Evolutionary conservation across 2,797 vertebrate species (phyloP), one percentile per base, ranked within the genome.

Genomic region (Limosa lapponica): DNA sequence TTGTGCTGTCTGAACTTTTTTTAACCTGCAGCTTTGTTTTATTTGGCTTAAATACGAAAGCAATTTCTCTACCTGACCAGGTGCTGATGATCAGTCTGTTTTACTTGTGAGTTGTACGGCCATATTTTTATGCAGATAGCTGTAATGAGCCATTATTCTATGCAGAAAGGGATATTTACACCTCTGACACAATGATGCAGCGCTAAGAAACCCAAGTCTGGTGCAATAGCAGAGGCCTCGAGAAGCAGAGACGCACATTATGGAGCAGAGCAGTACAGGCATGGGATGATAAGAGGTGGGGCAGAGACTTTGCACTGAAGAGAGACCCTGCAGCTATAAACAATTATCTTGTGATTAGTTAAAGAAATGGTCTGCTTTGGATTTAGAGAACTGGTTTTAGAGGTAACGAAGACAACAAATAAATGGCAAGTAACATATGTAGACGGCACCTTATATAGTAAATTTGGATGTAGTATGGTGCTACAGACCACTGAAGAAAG

Each of bases 111-210:
- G 5, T 43, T 32, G 30, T n/a, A 34, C 4, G 72, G 46, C 9
- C 3, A 5, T 22, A 15, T 30, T 67, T 59, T 70, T 24, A 75
- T 41, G 43, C 2, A 25, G 24, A 6, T 13, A 65, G 58, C 8
- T 51, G 30, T 43, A 52, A 52, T 0, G 0, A 64, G 8, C 36
- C 48, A 18, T 46, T 30, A 24, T 57, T 86, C 49, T 46, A 6
- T 44, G 28, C 2, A 65, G 16, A 61, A 57, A 32, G 36, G 20
- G 36, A 18, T 71, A 75, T 70, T 71, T 90, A 64, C 20, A 74
- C 5, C 27, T 65, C 37, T 69, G 48, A 44, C 28, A 36, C 24
- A 65, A 23, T 10, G 30, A 20, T 8, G 6, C 48, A 59, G 24
- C 2, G 3, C 25, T 77, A 32, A 69, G 51, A 69, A 90, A n/a